Evolutionary conservation across 1,140 invertebrate genomes (phyloP), one percentile per base, ranked within the genome.

Genomic region (Gyrodactylus salaris): DNA sequence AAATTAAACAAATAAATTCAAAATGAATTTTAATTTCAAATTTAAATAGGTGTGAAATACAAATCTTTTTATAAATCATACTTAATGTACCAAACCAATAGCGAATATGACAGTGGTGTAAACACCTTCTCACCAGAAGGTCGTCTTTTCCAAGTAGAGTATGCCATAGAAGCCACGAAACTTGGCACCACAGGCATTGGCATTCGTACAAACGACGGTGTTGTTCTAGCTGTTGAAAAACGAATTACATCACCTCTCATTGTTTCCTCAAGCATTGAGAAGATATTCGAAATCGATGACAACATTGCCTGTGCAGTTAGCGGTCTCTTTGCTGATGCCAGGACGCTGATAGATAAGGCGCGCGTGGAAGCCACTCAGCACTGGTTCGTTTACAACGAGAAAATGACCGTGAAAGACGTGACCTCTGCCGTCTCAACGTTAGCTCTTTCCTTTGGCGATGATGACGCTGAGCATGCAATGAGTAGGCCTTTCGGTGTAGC

Each of bases 51-150:
- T 54, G 7, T n/a, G n/a, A 54, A 7, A 54, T 54, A 54, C 34
- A 54, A 71, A 71, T 24, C 24, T 21, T 71, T 24, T 71, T 1
- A 25, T 25, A 24, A 24, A 25, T 16, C 25, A 25, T 16, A 71
- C n/a, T n/a, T n/a, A 71, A 71, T 71, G 70, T 71, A 24, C 26
- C 21, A 24, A 25, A 71, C 70, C 2, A 71, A 71, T 25, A 24
- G 21, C 26, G 95, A 99, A 82, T 99, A 99, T 81, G 95, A 99
- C 82, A 85, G 93, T 78, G 94, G 94, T 77, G 94, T 98, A 1
- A 99, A 98, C 80, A 99, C 94, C 21, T 99, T 99, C 82, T 97
- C 93, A 68, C 95, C 95, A 0, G 95, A 99, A 84, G 95, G 95
- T 24, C 85, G 95, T 75, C 84, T 99, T n/a, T 95, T 96, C 79